phyloP scores from a whole-genome alignment of 2,888 invertebrate genomes.

The Ichneumon xanthorius region DNA sequence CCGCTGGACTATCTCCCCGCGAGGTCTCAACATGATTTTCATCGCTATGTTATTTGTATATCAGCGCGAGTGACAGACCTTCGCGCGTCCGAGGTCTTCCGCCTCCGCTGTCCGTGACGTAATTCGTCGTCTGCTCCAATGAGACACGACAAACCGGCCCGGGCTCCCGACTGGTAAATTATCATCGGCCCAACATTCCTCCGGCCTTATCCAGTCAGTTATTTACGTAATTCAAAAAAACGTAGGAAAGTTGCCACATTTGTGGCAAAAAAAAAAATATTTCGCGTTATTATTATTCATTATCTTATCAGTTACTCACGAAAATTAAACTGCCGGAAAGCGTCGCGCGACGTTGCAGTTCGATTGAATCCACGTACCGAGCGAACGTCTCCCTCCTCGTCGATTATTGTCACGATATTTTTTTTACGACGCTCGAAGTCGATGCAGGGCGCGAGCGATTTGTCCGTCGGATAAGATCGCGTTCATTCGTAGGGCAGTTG shows the following conservation, averaged over 20 bases:
- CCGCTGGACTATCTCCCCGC: background rate
- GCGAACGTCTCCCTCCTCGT: background rate
- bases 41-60: background rate
- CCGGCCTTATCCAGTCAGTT: background rate
- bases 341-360: background rate
- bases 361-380: background rate
- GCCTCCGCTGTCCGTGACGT: constrained; percentile 20
- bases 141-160: constrained; percentile 23
- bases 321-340: background rate
- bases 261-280: background rate
- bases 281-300: background rate
- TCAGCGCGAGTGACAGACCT: constrained; percentile 16
- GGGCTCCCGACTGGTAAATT: constrained; percentile 28
- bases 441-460: background rate
- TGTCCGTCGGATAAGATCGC: background rate
- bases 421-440: background rate
- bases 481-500: background rate
- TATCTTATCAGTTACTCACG: background rate
- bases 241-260: background rate
- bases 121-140: background rate
- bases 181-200: constrained; percentile 12
- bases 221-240: constrained; percentile 12
- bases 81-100: constrained; percentile 18
- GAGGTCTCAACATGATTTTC: constrained; percentile 9
- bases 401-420: no score